Conservation (phyloP, 1,140 invertebrate genomes). For the Drosophila mauritiana region DNA sequence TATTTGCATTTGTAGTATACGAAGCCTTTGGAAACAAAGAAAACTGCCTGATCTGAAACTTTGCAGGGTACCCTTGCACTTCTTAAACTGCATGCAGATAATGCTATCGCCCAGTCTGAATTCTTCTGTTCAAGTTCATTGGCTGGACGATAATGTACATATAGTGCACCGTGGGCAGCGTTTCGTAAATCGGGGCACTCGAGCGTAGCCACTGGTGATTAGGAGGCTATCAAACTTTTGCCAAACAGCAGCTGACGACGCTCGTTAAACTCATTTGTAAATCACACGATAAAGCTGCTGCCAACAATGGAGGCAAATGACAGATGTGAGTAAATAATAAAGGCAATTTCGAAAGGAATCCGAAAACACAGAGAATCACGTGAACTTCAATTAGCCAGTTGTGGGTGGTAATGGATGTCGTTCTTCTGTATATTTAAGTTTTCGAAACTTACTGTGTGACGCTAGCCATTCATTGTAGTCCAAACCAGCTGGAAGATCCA, state of each 20-base stretch:
- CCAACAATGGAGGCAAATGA: conserved; percentile 24
- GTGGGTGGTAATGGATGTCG: not conserved
- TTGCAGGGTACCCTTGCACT: not conserved
- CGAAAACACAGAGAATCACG: conserved; percentile 16
- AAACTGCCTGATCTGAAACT: conserved; percentile 1
- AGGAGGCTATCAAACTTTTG: conserved; percentile 37
- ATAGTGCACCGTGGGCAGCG: conserved; percentile 7
- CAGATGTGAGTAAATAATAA: conserved; percentile 23
- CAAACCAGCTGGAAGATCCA: conserved; percentile 96
- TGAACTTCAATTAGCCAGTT: conserved; percentile 8
- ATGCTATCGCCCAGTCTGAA: conserved; percentile 17
- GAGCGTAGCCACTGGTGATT: conserved; percentile 22
- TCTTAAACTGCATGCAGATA: conserved; percentile 14
- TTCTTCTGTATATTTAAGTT: not conserved
- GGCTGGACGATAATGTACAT: conserved; percentile 1
- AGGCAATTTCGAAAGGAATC: conserved; percentile 29
- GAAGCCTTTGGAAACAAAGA: not conserved
- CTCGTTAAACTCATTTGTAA: conserved; percentile 43
- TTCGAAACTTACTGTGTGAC: conserved; percentile 93
- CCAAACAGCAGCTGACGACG: conserved; percentile 14
- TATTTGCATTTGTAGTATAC: no score
- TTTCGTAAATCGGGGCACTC: conserved; percentile 30
- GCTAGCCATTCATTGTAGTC: conserved; percentile 99
- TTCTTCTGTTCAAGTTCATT: conserved; percentile 22
- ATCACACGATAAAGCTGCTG: conserved; percentile 45